Conservation (phyloP, 1,140 invertebrate genomes). For the Carposina sasakii region DNA sequence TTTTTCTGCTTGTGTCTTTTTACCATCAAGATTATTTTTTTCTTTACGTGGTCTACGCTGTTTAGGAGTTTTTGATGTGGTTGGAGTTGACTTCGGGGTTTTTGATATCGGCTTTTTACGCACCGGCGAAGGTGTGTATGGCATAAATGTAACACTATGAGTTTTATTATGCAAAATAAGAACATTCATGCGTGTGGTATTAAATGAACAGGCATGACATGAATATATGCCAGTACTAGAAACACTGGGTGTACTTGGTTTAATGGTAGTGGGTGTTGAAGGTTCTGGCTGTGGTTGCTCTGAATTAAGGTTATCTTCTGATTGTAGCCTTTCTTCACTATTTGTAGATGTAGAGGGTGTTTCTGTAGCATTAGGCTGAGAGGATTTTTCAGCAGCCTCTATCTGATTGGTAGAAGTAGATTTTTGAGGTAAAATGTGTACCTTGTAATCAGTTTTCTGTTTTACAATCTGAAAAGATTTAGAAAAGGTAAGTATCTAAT, state of each 20-base stretch:
- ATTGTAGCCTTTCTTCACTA: constrained; percentile 19
- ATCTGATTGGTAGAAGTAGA: no score
- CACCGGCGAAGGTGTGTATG: constrained; percentile 60
- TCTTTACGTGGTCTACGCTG: constrained; percentile 42
- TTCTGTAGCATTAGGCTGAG: constrained; percentile 29
- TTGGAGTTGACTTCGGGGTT: constrained; percentile 40
- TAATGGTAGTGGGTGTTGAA: constrained; percentile 17
- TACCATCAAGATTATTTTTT: constrained; percentile 34
- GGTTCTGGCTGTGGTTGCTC: constrained; percentile 14
- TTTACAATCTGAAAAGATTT: constrained; percentile 50
- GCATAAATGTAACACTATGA: constrained; percentile 64
- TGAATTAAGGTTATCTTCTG: constrained; percentile 26
- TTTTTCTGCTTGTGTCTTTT: constrained; percentile 38
- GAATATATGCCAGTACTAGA: constrained; percentile 70
- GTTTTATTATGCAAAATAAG: constrained; percentile 80
- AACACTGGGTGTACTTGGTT: constrained; percentile 29
- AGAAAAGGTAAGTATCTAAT: constrained; percentile 8
- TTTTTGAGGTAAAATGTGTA: constrained; percentile 74
- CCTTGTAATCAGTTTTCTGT: constrained; percentile 76
- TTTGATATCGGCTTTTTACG: constrained; percentile 42
- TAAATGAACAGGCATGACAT: constrained; percentile 78
- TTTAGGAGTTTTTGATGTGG: constrained; percentile 44
- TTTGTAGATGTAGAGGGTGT: constrained; percentile 38
- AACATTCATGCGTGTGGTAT: constrained; percentile 78
- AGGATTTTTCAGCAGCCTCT: constrained; percentile 14